phyloP scores from a whole-genome alignment of 1,140 invertebrate species.

The Calliopsis andreniformis region DNA sequence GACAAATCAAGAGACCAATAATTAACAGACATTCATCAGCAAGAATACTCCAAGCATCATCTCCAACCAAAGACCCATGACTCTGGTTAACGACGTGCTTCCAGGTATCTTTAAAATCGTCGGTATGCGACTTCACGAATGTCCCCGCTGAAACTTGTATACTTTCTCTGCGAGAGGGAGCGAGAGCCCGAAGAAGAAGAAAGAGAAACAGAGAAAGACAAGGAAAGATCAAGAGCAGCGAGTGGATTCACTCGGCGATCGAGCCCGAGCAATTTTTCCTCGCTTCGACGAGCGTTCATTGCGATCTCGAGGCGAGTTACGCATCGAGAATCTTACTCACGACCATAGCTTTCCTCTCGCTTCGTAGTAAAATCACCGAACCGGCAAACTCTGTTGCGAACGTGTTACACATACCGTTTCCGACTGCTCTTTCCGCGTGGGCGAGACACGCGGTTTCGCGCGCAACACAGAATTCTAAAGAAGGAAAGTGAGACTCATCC shows the following conservation, averaged over 20 bases:
- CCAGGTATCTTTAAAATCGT: conserved; percentile 39
- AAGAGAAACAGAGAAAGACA: conserved; percentile 9
- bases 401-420: background rate
- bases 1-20: too few species aligned
- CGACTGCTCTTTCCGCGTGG: background rate
- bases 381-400: background rate
- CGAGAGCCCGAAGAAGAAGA: background rate
- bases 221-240: conserved; percentile 44
- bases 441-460: background rate
- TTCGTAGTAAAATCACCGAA: background rate
- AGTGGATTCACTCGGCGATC: conserved; percentile 24
- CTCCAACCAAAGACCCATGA: too few species aligned
- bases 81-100: background rate
- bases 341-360: background rate
- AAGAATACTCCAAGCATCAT: too few species aligned
- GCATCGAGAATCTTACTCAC: background rate
- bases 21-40: too few species aligned
- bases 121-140: conserved; percentile 41
- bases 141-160: conserved; percentile 25
- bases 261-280: conserved; percentile 28
- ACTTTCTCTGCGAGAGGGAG: conserved; percentile 55
- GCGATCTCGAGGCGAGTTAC: conserved; percentile 12
- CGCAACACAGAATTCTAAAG: background rate
- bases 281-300: conserved; percentile 20
- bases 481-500: background rate